These are phyloP conservation scores for Diglossa cyanea DNA, from an alignment of 2,797 vertebrate species.

Conservation along the genomic window DNA sequence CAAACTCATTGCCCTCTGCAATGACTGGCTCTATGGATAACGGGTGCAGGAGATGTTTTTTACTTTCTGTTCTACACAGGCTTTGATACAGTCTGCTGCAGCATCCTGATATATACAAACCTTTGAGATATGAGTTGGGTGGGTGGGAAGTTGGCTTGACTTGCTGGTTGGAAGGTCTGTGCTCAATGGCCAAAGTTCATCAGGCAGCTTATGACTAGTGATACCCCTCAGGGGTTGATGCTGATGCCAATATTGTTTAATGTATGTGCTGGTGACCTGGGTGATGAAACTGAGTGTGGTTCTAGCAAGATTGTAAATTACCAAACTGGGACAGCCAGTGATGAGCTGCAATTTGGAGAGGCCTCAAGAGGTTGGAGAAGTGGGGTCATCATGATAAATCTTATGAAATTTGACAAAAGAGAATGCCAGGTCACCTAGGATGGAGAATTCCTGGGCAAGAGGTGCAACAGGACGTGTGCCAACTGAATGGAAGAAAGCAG, in stretches of 20 bases:
- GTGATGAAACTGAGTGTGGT: not conserved
- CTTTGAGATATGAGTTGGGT: not conserved
- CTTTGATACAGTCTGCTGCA: not conserved
- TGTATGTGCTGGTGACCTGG: not conserved
- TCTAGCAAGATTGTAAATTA: not conserved
- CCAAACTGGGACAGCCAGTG: rapidly evolving
- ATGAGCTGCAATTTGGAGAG: not conserved
- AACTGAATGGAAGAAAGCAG: not conserved
- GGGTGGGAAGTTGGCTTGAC: not conserved
- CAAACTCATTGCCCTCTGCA: not conserved
- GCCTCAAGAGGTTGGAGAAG: not conserved
- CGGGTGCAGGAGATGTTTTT: not conserved
- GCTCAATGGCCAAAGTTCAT: not conserved
- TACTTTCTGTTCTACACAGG: not conserved
- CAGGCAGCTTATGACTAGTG: not conserved
- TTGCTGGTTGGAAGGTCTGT: not conserved
- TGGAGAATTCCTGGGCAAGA: not conserved
- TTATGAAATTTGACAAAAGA: not conserved
- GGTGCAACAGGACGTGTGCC: not conserved
- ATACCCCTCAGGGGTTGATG: not conserved
- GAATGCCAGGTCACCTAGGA: not conserved
- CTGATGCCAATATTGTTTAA: not conserved
- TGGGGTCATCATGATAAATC: not conserved
- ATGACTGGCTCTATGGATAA: not conserved
- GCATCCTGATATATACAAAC: not conserved